These are phyloP conservation scores for Orchestes rusci DNA, from an alignment of 2,888 invertebrate genomes.

Conservation along the genomic window DNA sequence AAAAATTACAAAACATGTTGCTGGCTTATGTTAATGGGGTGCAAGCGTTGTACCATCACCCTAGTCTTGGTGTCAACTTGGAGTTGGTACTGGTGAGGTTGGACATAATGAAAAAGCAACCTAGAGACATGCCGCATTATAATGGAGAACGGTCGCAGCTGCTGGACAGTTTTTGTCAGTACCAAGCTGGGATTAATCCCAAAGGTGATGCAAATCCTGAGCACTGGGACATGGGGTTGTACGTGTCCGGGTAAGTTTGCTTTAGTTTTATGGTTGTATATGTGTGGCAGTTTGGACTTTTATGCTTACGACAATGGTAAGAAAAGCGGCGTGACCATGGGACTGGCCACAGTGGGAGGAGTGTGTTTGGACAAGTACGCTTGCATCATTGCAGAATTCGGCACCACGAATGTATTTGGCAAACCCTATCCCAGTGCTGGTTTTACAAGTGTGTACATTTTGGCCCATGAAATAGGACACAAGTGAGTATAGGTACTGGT, in stretches of 20 bases:
- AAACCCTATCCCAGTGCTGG: slow-evolving; percentile 77
- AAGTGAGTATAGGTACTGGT: slow-evolving; percentile 68
- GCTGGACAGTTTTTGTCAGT: slow-evolving; percentile 69
- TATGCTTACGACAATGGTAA: slow-evolving; percentile 62
- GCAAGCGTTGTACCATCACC: slow-evolving; percentile 73
- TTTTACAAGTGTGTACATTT: slow-evolving; percentile 75
- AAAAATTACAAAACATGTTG: slow-evolving; percentile 64
- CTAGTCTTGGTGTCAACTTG: slow-evolving; percentile 58
- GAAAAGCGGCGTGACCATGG: slow-evolving; percentile 71
- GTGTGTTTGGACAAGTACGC: slow-evolving; percentile 65
- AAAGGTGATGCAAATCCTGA: slow-evolving; percentile 59
- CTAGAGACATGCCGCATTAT: slow-evolving; percentile 53
- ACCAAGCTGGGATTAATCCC: slow-evolving; percentile 59
- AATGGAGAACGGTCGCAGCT: slow-evolving; percentile 60
- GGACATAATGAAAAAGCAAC: slow-evolving; percentile 63
- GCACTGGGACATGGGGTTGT: slow-evolving; percentile 76
- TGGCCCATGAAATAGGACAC: slow-evolving; percentile 79
- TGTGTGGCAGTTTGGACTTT: slow-evolving; percentile 56
- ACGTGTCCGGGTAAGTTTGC: slow-evolving; percentile 59
- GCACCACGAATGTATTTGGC: slow-evolving; percentile 63
- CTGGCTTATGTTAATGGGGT: slow-evolving; percentile 71
- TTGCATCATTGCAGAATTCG: slow-evolving; percentile 73
- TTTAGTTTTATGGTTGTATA: not conserved
- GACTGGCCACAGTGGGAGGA: slow-evolving; percentile 72
- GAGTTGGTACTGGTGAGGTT: slow-evolving; percentile 63